Evolutionary conservation across 2,888 invertebrate species (phyloP).

Genomic region (Tetragonisca angustula): DNA sequence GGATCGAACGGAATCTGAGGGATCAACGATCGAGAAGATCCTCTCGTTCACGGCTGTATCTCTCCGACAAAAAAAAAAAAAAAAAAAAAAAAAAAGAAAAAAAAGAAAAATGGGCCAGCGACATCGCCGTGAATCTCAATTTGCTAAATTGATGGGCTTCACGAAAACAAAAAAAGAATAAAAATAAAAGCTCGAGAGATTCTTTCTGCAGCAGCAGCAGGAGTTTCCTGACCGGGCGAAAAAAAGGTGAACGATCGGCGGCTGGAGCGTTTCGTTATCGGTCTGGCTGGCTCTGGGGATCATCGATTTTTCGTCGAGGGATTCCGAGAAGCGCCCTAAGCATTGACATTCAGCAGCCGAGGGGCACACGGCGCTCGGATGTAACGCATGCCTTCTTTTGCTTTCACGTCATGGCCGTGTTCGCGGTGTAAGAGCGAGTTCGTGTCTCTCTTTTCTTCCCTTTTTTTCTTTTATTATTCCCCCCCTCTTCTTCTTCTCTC

Average conservation of each 20-base stretch:
- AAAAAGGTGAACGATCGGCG: constrained; percentile 41
- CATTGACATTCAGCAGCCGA: constrained; percentile 64
- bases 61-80: background rate
- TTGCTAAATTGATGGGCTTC: background rate
- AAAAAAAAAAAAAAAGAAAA: background rate
- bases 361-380: constrained; percentile 52
- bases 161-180: background rate
- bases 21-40: too few relatives aligned
- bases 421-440: constrained; percentile 57
- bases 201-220: background rate
- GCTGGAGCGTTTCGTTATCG: constrained; percentile 25
- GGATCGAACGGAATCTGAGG: too few relatives aligned
- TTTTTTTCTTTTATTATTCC: background rate
- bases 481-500: background rate
- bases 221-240: background rate
- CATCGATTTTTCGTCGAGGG: constrained; percentile 53
- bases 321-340: constrained; percentile 51
- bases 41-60: background rate
- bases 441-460: constrained; percentile 27
- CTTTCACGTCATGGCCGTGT: constrained; percentile 68
- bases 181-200: background rate
- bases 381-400: constrained; percentile 68
- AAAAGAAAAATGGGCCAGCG: background rate
- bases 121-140: background rate
- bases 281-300: constrained; percentile 6